Base-by-base conservation (phyloP, 2,113 vertebrate genomes). In the Genyomyrus donnyi region DNA sequence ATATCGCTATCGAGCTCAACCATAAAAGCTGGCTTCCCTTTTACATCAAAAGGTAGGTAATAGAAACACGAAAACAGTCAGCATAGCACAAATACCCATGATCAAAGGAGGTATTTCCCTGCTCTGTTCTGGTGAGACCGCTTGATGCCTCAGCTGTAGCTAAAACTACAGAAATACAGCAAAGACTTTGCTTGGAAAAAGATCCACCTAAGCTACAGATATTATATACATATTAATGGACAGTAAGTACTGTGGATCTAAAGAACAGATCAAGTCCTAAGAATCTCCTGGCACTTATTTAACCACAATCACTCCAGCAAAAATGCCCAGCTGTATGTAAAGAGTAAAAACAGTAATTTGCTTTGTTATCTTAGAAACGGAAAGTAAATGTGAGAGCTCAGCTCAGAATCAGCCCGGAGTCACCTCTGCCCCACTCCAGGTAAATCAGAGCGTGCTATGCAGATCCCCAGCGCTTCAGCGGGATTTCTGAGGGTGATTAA, bases 401-500 rank as follows among this genome's bases (percentile, higher is more conserved):
- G 83, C 83, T 85, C 39, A 48, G 83, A 48, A 85, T 48, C 85
- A 39, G 50, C 15, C 53, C 7, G 3, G 85, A 87, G 39, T 19
- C 85, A 56, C 31, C 85, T 53, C 27, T 17, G n/a, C n/a, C 35
- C 87, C 15, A 0, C 42, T 77, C 8, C 13, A 17, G 27, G 24
- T 6, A 49, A 50, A 89, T 42, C 52, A 24, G 35, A 6, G 27
- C 58, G 85, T 27, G 90, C 91, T 91, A 50, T n/a, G 88, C 83
- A 88, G 91, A 91, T 90, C 93, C 94, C 74, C 52, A 91, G 70
- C 50, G 88, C 3, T 9, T 52, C 50, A 56, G 27, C 15, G 49
- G 85, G 31, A 52, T 53, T 52, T 87, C 85, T 19, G 85, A 53
- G 49, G 88, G 87, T 90, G 91, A 93, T 93, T 93, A 93, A 94